These are phyloP conservation scores for Gnathonemus echidnorhynchus DNA, from an alignment of 2,113 vertebrate species.

Conservation along the genomic window DNA sequence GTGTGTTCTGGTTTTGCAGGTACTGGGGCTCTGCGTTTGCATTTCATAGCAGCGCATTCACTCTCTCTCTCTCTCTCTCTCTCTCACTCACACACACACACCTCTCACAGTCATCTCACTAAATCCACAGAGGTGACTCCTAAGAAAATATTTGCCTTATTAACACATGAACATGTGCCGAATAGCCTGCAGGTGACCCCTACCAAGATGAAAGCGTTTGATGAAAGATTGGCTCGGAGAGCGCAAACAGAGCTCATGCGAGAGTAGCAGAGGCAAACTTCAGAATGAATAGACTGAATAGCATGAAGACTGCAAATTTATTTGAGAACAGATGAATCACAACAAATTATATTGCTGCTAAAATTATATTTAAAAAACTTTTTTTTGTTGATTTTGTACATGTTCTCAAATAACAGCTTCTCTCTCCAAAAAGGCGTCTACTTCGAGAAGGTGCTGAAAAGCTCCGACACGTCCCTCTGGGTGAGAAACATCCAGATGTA, in stretches of 20 bases:
- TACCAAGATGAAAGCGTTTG: neutral
- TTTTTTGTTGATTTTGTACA: neutral
- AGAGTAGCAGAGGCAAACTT: no score
- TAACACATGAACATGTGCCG: neutral
- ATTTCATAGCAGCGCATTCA: neutral
- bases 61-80: neutral
- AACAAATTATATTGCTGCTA: neutral
- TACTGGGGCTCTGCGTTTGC: constrained; percentile 37
- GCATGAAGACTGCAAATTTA: neutral
- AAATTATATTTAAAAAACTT: neutral
- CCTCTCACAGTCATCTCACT: neutral
- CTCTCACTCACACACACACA: neutral
- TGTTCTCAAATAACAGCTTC: neutral
- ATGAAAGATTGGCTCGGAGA: neutral
- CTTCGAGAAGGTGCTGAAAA: constrained; percentile 97
- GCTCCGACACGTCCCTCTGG: constrained; percentile 95
- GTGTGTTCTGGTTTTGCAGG: constrained; percentile 97
- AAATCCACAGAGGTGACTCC: neutral
- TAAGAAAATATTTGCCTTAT: neutral
- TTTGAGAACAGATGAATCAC: neutral
- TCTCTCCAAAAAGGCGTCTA: constrained; percentile 75
- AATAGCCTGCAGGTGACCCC: neutral
- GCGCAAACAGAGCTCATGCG: no score
- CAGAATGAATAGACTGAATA: no score
- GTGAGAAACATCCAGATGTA: constrained; percentile 99